A percentile compares a stretch with the other conserved stretches of the same genome.
Evolutionary conservation across 2,888 invertebrate genomes (phyloP).

Genomic region (Tetramorium bicarinatum): DNA sequence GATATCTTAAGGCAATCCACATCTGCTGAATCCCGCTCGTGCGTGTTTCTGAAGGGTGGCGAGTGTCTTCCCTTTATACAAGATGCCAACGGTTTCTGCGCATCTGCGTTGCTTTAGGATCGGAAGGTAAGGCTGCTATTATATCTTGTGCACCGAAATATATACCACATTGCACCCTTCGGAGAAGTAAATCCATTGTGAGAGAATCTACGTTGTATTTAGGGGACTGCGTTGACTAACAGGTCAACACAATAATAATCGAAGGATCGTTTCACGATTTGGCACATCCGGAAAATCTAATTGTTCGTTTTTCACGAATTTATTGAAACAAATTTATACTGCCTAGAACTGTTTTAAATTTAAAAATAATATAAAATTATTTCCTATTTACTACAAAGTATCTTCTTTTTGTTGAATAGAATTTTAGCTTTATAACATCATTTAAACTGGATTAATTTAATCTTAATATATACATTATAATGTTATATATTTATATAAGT

Average conservation of each 20-base stretch:
- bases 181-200: constrained; percentile 32
- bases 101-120: constrained; percentile 59
- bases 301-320: neutral
- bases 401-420: neutral
- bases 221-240: neutral
- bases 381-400: neutral
- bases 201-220: constrained; percentile 19
- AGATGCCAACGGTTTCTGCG: constrained; percentile 62
- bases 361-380: neutral
- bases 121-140: constrained; percentile 29
- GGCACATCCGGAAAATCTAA: neutral
- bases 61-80: constrained; percentile 23
- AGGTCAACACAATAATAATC: neutral
- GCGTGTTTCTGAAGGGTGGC: neutral
- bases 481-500: neutral
- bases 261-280: neutral
- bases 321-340: neutral
- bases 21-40: neutral
- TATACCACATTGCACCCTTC: constrained; percentile 40
- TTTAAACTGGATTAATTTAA: neutral
- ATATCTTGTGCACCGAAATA: constrained; percentile 22
- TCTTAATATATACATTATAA: neutral
- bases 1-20: neutral
- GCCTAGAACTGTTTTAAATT: neutral
- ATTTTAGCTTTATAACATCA: neutral